Base-by-base conservation (phyloP, 2,797 vertebrate genomes). In the Tenualosa ilisha region DNA sequence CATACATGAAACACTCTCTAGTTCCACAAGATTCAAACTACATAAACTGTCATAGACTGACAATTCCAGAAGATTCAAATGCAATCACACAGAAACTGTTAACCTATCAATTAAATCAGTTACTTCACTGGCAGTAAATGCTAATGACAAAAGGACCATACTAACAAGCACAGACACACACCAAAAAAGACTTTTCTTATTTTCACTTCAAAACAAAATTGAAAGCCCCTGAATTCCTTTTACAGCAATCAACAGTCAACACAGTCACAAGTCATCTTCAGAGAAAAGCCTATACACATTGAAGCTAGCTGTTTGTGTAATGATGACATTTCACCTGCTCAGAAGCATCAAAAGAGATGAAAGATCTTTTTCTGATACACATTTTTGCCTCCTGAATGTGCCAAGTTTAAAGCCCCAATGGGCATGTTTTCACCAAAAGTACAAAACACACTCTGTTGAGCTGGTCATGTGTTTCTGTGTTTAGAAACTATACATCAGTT, bases 1-100 rank as follows among this genome's bases (percentile, higher is more conserved):
- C 65, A 86, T 81, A 87, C 15, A 82, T 83, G 5, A 83, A 43
- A 82, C 46, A 54, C 37, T 72, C 11, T 61, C 12, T 20, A 65
- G 0, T 31, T 65, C 37, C 37, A 72, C 17, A 20, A 56, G 3
- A 56, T 56, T 56, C 54, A 6, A 20, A 56, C 1, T 1, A 49
- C 46, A 49, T 15, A 15, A 8, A 53, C 46, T 7, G 51, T 53
- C 51, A 15, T 3, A 53, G 50, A 51, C 50, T 2, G 3, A 53
- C 56, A 56, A 6, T 3, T 0, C n/a, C 22, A 20, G 20, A 17
- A 56, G 15, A 13, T 51, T 51, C 8, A 51, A 9, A 51, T 51
- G 50, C 50, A 9, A 51, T 51, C 50, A 51, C 8, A 12, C 50
- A 31, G 31, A 31, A 13, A 54, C 11, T 15, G 13, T 54, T 7